A percentile compares a stretch with the other conserved stretches of the same genome.
phyloP scores from a whole-genome alignment of 2,797 vertebrate genomes.

The Sebastiscus albofasciatus region DNA sequence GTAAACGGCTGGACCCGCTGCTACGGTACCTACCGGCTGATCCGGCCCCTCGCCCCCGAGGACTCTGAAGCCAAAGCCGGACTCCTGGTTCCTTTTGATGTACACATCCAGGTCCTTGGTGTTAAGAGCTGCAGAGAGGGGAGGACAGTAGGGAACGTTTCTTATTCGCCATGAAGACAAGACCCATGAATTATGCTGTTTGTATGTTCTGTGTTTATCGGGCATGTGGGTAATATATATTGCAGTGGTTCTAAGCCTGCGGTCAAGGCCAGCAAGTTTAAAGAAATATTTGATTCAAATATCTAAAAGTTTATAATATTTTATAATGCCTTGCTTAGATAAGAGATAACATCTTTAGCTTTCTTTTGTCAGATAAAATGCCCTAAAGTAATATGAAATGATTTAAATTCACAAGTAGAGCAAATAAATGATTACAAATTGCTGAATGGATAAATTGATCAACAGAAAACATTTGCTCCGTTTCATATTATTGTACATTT shows the following conservation, averaged over 20 bases:
- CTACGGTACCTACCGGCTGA: constrained; percentile 87
- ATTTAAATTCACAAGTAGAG: background rate
- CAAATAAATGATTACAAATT: background rate
- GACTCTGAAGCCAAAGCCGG: constrained; percentile 97
- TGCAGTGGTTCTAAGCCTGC: background rate
- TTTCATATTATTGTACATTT: background rate
- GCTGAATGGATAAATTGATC: background rate
- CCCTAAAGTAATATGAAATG: no score
- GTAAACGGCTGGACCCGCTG: background rate
- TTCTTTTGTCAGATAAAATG: background rate
- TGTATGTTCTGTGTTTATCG: background rate
- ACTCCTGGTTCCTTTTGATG: constrained; percentile 95
- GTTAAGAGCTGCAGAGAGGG: constrained; percentile 86
- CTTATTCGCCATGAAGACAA: background rate
- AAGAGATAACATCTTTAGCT: background rate
- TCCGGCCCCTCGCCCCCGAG: constrained; percentile 97
- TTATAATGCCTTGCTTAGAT: background rate
- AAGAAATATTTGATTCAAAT: background rate
- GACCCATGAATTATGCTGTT: background rate
- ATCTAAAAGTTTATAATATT: background rate
- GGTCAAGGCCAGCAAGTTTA: background rate
- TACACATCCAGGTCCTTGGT: constrained; percentile 97
- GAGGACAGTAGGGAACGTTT: background rate
- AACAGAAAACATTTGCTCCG: background rate
- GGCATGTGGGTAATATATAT: background rate